A percentile compares a stretch with the other conserved stretches of the same genome.
These are phyloP conservation scores for Cryptotermes secundus DNA, from an alignment of 1,140 invertebrate genomes.

Conservation along the genomic window DNA sequence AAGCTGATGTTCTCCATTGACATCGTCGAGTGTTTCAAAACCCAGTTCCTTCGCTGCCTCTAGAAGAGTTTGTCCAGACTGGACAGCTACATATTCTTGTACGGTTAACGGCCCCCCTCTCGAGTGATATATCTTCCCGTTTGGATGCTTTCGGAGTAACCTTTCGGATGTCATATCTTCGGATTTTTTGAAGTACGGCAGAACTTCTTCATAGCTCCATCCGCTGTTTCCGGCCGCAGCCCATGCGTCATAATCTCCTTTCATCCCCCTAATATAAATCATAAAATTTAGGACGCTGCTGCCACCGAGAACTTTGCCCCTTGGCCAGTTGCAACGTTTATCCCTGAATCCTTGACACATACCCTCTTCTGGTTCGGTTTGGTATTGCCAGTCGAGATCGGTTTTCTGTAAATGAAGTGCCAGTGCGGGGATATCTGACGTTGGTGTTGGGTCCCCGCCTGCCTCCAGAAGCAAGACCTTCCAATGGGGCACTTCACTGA, in stretches of 20 bases:
- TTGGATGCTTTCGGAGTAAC: conserved; percentile 40
- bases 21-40: conserved; percentile 43
- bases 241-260: conserved; percentile 63
- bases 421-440: conserved; percentile 57
- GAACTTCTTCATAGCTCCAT: conserved; percentile 56
- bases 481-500: conserved; percentile 57
- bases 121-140: background rate
- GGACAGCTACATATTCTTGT: background rate
- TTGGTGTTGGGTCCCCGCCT: conserved; percentile 76
- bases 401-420: conserved; percentile 43
- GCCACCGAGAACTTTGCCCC: conserved; percentile 79
- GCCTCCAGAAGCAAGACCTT: conserved; percentile 82
- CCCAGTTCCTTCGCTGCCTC: conserved; percentile 47
- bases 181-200: conserved; percentile 50
- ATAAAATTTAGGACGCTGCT: conserved; percentile 64
- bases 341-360: conserved; percentile 45
- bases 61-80: conserved; percentile 46
- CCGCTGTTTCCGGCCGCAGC: conserved; percentile 54
- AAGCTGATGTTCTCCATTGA: conserved; percentile 49
- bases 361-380: conserved; percentile 51
- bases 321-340: conserved; percentile 55
- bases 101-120: background rate
- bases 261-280: conserved; percentile 66
- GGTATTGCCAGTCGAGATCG: conserved; percentile 56
- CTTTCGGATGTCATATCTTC: conserved; percentile 38